phyloP scores from a whole-genome alignment of 2,113 vertebrate genomes.

The Pleuronectes platessa region DNA sequence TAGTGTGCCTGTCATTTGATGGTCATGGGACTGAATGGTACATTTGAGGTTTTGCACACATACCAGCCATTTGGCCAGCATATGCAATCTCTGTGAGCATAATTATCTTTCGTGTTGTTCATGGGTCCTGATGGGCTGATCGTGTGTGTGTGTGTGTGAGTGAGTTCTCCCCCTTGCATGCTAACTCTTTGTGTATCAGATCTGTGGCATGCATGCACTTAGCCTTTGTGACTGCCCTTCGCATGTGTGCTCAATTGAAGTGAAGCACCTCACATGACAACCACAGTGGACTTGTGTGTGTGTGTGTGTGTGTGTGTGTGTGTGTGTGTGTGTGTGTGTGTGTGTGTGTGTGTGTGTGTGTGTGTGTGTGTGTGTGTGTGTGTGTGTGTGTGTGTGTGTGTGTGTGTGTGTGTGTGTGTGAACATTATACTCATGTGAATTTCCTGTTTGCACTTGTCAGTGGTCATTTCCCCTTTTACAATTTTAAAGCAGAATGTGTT shows the following conservation, averaged over 20 bases:
- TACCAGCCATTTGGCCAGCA: constrained; percentile 37
- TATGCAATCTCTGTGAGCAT: constrained; percentile 13
- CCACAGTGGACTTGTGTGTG: neutral
- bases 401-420: constrained; percentile 3
- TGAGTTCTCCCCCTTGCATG: constrained; percentile 22
- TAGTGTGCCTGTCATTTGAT: constrained; percentile 19
- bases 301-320: too few species aligned
- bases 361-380: too few species aligned
- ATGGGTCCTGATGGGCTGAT: neutral
- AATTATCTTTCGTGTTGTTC: constrained; percentile 20
- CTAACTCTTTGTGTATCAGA: constrained; percentile 31
- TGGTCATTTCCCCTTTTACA: neutral
- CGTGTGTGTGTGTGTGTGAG: neutral
- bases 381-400: too few species aligned
- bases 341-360: too few species aligned
- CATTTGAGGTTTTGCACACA: constrained; percentile 37
- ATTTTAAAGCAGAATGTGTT: constrained; percentile 2
- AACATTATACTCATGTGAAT: neutral
- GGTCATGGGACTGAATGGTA: constrained; percentile 25
- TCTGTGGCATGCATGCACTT: constrained; percentile 5
- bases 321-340: constrained; percentile 3
- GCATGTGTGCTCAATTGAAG: neutral
- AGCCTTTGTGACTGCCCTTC: constrained; percentile 9
- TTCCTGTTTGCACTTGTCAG: neutral
- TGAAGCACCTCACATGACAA: constrained; percentile 25